Base-by-base conservation (phyloP, 2,888 invertebrate genomes). In the Vesta saturnalis region DNA sequence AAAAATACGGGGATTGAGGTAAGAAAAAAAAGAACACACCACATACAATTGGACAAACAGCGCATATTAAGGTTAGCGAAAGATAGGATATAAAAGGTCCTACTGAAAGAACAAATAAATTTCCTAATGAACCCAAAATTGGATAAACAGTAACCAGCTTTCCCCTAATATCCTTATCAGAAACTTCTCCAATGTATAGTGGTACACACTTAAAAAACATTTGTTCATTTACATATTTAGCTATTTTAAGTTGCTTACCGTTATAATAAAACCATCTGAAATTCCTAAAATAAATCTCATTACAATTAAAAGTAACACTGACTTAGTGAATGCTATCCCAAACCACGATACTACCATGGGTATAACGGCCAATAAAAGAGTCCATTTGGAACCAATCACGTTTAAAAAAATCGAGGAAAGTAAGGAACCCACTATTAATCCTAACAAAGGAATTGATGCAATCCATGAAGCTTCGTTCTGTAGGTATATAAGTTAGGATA, bases 251-350 rank as follows among this genome's bases (percentile, higher is more conserved):
- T 3, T 4, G 61, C 63, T 74, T 69, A 75, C 76, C 23, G 72
- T 69, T 49, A 64, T 58, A 16, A 71, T 66, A 0, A 93, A 91
- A 21, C 93, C 93, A 49, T 89, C 89, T 15, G 91, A 89, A 6
- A 91, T 77, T 30, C 93, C 94, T 3, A 88, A 88, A 30, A 92
- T 84, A 57, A 91, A 87, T 61, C 91, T 83, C 0, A 89, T 90
- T 0, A 85, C 82, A 73, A 88, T 87, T 4, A 91, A 83, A 87
- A 89, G 87, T 0, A 79, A 78, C 0, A 89, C 63, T 30, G 69
- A 61, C 16, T 64, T 72, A 1, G 72, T 69, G 59, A 74, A 75
- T 2, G 69, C 61, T n/a, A 83, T 57, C 1, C 84, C 77, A 1
- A 76, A 49, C 87, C 88, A 89, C 73, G 88, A 87, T 72, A 87